phyloP scores from a whole-genome alignment of 2,113 vertebrate species.

The Myrmecophaga tridactyla region DNA sequence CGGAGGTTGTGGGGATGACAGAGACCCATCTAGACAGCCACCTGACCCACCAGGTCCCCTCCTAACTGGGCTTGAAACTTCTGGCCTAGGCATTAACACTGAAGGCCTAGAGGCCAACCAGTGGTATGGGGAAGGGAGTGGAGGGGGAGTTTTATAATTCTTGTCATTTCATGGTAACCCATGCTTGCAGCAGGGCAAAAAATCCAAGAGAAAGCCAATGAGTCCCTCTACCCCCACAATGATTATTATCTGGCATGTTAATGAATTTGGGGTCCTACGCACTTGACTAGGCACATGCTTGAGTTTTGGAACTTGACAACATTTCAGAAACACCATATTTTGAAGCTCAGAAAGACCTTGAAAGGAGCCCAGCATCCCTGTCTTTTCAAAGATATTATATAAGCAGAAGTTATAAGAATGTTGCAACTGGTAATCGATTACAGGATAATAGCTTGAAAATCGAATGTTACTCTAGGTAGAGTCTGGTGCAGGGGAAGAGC shows the following conservation, averaged over 20 bases:
- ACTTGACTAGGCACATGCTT: background rate
- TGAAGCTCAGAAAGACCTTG: constrained; percentile 25
- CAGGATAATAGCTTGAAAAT: background rate
- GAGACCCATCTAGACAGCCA: background rate
- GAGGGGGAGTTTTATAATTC: constrained; percentile 34
- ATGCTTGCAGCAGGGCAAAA: background rate
- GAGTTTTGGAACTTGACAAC: background rate
- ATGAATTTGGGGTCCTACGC: background rate
- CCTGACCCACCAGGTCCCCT: constrained; percentile 62
- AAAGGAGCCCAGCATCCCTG: background rate
- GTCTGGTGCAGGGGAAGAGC: background rate
- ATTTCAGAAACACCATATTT: background rate
- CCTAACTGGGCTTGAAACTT: constrained; percentile 38
- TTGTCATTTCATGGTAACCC: background rate
- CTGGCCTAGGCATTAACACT: constrained; percentile 13
- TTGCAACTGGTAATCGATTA: background rate
- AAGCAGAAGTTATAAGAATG: background rate
- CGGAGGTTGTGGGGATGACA: constrained; percentile 23
- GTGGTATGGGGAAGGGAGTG: constrained; percentile 49
- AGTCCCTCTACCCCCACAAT: background rate
- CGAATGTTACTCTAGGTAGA: background rate
- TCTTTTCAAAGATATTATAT: constrained; percentile 29
- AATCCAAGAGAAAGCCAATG: background rate
- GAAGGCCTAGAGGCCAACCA: constrained; percentile 18
- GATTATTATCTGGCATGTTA: background rate